These are phyloP conservation scores for Diachasma alloeum DNA, from an alignment of 1,140 invertebrate species.

Conservation along the genomic window DNA sequence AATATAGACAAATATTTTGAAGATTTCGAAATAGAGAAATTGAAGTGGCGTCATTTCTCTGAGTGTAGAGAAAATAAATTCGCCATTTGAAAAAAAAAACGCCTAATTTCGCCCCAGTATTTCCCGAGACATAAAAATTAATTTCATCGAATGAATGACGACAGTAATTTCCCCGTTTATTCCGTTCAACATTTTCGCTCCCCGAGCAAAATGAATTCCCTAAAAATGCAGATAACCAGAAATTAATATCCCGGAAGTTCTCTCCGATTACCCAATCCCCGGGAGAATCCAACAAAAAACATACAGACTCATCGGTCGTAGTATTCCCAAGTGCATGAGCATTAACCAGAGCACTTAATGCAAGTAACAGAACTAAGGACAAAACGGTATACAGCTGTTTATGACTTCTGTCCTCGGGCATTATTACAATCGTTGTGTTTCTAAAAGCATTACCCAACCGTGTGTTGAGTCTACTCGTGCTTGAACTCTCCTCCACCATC, in stretches of 20 bases:
- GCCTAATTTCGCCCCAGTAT: too few relatives aligned
- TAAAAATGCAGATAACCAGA: neutral
- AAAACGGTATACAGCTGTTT: slow-evolving; percentile 11
- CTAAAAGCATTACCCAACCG: slow-evolving; percentile 3
- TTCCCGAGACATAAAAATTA: too few relatives aligned
- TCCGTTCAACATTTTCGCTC: too few relatives aligned
- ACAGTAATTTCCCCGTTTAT: too few relatives aligned
- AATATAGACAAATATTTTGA: too few relatives aligned
- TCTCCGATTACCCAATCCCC: neutral
- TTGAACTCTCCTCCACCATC: neutral
- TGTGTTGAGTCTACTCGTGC: neutral
- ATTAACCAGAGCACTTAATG: neutral
- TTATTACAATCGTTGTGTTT: slow-evolving; percentile 22
- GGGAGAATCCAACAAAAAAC: neutral
- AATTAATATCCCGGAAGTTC: neutral
- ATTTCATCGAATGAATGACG: too few relatives aligned
- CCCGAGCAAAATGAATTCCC: too few relatives aligned
- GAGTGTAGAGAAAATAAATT: too few relatives aligned
- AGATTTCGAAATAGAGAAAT: too few relatives aligned
- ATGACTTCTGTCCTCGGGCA: neutral
- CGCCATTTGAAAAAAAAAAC: too few relatives aligned
- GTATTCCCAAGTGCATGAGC: neutral
- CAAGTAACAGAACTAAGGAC: neutral
- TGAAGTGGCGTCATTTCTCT: too few relatives aligned
- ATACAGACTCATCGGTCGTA: neutral